Percentiles rank a stretch among this genome's conserved stretches.
Conservation (phyloP, 2,888 invertebrate species). For the Nomada ruficornis region DNA sequence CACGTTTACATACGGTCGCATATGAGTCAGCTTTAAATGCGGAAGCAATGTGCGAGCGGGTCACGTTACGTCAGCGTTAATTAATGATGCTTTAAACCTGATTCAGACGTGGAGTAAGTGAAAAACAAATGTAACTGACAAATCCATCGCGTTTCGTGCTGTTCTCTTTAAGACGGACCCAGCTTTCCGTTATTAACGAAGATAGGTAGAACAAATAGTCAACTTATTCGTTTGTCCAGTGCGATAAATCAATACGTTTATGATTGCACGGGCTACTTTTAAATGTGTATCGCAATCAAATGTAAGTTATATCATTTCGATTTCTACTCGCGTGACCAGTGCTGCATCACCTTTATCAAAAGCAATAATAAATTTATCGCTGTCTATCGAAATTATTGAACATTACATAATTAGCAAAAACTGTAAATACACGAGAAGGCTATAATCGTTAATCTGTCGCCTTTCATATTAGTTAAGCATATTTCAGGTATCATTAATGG, state of each 20-base stretch:
- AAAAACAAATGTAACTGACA: conserved; percentile 55
- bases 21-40: conserved; percentile 50
- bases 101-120: conserved; percentile 29
- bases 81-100: conserved; percentile 58
- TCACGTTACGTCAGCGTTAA: conserved; percentile 54
- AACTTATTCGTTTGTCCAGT: conserved; percentile 15
- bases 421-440: neutral
- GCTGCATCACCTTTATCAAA: neutral
- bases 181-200: conserved; percentile 37
- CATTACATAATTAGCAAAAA: neutral
- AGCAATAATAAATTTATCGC: conserved; percentile 25
- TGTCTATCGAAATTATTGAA: neutral
- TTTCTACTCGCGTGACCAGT: neutral
- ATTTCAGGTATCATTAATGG: no score
- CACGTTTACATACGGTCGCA: conserved; percentile 39
- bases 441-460: neutral
- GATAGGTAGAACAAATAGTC: conserved; percentile 45
- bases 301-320: conserved; percentile 32
- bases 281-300: conserved; percentile 9
- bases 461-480: neutral
- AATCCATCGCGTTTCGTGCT: conserved; percentile 13
- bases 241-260: conserved; percentile 50
- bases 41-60: conserved; percentile 48
- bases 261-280: conserved; percentile 19
- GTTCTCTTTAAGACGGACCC: conserved; percentile 7